These are phyloP conservation scores for Hypomecis punctinalis DNA, from an alignment of 2,888 invertebrate species.

Conservation along the genomic window DNA sequence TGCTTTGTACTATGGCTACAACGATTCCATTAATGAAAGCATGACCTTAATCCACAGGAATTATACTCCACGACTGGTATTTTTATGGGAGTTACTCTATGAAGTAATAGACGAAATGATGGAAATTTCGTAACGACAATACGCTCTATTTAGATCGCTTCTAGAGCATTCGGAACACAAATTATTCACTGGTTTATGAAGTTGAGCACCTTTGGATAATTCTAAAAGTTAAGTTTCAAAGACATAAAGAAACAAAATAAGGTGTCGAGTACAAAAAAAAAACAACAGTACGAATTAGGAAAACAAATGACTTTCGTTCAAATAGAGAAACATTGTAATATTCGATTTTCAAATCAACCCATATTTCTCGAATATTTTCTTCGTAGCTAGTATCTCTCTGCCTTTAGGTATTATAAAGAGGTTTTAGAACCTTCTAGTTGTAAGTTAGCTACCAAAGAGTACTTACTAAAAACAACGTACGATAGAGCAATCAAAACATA, in stretches of 20 bases:
- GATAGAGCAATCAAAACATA: slow-evolving; percentile 22
- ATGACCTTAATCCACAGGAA: slow-evolving; percentile 40
- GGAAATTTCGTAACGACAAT: background rate
- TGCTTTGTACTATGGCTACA: slow-evolving; percentile 42
- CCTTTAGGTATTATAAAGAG: background rate
- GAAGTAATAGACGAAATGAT: background rate
- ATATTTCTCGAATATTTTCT: background rate
- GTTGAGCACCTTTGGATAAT: background rate
- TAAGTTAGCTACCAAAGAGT: background rate
- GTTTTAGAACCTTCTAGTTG: background rate
- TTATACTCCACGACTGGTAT: slow-evolving; percentile 15
- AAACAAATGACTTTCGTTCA: background rate
- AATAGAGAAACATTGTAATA: background rate
- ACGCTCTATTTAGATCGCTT: background rate
- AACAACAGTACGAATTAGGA: too few relatives aligned
- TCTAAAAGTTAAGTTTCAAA: too few relatives aligned
- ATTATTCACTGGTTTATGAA: background rate
- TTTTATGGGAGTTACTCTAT: slow-evolving; percentile 14
- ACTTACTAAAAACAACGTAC: slow-evolving; percentile 10
- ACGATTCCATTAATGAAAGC: slow-evolving; percentile 44
- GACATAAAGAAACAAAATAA: background rate
- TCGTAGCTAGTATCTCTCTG: background rate
- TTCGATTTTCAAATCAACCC: background rate
- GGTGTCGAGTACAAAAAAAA: background rate
- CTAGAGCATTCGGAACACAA: background rate